Evolutionary conservation across 2,113 vertebrate species (phyloP).

Genomic region (Ailuropoda melanoleuca): DNA sequence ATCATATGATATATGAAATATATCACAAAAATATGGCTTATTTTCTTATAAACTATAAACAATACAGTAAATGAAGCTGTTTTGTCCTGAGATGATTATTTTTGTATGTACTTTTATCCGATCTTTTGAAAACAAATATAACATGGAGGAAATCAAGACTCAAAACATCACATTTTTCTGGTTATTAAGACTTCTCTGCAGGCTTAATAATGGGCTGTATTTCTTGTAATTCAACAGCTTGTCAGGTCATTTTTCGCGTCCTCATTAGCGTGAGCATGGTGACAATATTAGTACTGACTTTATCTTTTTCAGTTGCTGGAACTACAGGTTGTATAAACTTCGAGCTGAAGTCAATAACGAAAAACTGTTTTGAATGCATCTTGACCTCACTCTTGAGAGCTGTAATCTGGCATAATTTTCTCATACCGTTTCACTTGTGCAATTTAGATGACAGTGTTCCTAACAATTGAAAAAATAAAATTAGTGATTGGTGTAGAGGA

Average conservation of each 20-base stretch:
- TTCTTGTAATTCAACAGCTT: not conserved
- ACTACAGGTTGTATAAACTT: not conserved
- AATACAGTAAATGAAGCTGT: not conserved
- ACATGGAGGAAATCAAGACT: not conserved
- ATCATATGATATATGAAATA: not conserved
- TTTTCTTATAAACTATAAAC: not conserved
- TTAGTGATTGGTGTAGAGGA: not conserved
- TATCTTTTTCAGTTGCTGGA: not conserved
- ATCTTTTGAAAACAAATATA: not conserved
- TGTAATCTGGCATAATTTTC: not conserved
- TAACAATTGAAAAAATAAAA: not conserved
- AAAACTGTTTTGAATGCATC: not conserved
- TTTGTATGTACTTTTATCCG: not conserved
- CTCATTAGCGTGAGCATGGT: not conserved
- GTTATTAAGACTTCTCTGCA: not conserved
- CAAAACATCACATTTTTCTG: not conserved
- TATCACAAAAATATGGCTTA: not conserved
- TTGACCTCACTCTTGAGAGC: not conserved
- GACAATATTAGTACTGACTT: not conserved
- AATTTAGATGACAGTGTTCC: not conserved
- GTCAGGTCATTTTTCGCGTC: not conserved
- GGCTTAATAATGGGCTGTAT: not conserved
- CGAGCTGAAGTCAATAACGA: not conserved
- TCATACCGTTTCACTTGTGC: not conserved
- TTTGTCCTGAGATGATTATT: not conserved